A percentile compares a stretch with the other conserved stretches of the same genome.
Conservation (phyloP, 2,888 invertebrate genomes). For the Catocala nupta region DNA sequence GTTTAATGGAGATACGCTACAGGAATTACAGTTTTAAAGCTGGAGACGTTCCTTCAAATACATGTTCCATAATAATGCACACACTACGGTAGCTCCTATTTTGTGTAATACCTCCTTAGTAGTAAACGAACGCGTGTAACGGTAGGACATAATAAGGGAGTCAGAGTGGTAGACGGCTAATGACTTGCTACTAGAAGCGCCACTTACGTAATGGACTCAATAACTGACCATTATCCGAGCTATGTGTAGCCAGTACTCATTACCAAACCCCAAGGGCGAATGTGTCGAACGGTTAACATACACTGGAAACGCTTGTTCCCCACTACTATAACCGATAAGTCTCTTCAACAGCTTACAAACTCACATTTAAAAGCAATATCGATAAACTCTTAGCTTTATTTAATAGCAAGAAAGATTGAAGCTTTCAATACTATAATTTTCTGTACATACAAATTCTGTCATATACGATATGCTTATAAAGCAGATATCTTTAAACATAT, state of each 20-base stretch:
- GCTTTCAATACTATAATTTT: too few species aligned
- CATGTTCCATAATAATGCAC: too few species aligned
- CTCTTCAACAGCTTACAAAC: neutral
- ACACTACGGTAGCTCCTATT: neutral
- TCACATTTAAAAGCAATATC: too few species aligned
- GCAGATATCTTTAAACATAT: too few species aligned
- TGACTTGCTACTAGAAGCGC: constrained; percentile 37
- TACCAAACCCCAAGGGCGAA: constrained; percentile 35
- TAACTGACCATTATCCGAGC: constrained; percentile 28
- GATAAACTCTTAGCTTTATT: too few species aligned
- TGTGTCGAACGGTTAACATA: constrained; percentile 12
- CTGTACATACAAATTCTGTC: too few species aligned
- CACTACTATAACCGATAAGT: neutral
- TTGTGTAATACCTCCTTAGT: neutral
- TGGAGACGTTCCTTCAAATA: too few species aligned
- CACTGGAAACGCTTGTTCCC: neutral
- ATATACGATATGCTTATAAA: too few species aligned
- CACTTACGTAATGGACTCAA: constrained; percentile 36
- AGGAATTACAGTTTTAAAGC: too few species aligned
- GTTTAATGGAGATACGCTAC: too few species aligned
- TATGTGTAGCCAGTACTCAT: constrained; percentile 21
- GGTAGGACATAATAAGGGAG: constrained; percentile 47
- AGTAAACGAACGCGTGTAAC: constrained; percentile 36
- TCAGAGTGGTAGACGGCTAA: constrained; percentile 42
- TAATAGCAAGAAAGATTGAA: too few species aligned